Base-by-base conservation (phyloP, 2,888 invertebrate species). In the Myopa testacea region DNA sequence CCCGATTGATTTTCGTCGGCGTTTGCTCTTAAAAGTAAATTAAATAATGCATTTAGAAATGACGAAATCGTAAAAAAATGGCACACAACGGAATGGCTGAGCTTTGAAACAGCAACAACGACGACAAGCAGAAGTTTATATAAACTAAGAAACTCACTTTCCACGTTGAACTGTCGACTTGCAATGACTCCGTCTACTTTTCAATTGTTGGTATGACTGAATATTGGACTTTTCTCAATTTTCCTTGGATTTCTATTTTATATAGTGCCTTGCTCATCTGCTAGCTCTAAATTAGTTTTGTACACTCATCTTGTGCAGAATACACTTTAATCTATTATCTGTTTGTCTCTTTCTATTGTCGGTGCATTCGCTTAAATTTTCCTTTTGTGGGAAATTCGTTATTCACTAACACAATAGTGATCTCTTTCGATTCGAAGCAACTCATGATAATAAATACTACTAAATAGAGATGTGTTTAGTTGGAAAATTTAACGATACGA, bases 61-160 rank as follows among this genome's bases (percentile, higher is more conserved):
- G n/a, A 14, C n/a, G 10, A 55, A 55, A n/a, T 19, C 7, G n/a
- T 40, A 26, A 72, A 72, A 80, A 79, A 82, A 82, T 82, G 82
- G 82, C 82, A 82, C 82, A 82, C 81, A 80, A 82, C 82, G 82
- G 81, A 80, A 79, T 80, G 80, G 80, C 79, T 80, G 73, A 80
- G 78, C 37, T 76, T 76, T 16, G 60, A 45, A 63, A 63, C 16
- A 70, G 58, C 69, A 67, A 73, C 38, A 62, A 60, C 62, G 16
- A 58, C 12, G 60, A 60, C 16, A 58, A n/a, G 8, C 19, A 58
- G n/a, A 34, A 50, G 14, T 10, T 50, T 14, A 10, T 12, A 63
- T 26, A 14, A 50, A 26, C n/a, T 10, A 70, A 70, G 38, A 37
- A 63, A 76, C 76, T 76, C 81, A 82, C 82, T 82, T 80, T 80